Evolutionary conservation across 2,113 vertebrate genomes (phyloP).

Genomic region (Aramus guarauna): DNA sequence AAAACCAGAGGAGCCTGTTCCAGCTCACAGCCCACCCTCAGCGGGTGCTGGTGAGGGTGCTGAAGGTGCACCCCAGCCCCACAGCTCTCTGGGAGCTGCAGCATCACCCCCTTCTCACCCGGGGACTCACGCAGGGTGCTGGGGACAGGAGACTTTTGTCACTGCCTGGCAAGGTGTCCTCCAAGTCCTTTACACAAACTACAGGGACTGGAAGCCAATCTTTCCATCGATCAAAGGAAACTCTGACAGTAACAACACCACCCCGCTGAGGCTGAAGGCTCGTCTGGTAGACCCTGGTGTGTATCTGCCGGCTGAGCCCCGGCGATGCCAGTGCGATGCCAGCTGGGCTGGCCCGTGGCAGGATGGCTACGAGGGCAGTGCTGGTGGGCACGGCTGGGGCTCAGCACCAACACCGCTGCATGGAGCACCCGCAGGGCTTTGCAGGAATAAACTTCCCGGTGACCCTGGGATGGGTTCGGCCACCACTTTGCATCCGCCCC

Average conservation of each 20-base stretch:
- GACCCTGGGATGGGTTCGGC: neutral
- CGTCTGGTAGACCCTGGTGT: neutral
- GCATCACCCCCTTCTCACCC: neutral
- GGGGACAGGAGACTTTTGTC: neutral
- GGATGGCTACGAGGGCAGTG: neutral
- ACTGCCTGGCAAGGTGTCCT: neutral
- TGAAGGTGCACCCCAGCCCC: neutral
- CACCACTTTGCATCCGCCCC: neutral
- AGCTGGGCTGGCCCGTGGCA: too few relatives aligned
- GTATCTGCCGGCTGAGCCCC: rapidly evolving
- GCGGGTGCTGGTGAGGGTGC: neutral
- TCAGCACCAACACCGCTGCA: rapidly evolving
- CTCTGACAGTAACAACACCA: neutral
- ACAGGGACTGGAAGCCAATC: neutral
- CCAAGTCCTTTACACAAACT: neutral
- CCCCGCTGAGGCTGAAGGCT: neutral
- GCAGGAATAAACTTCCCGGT: neutral
- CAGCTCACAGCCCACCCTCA: neutral
- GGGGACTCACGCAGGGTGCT: rapidly evolving
- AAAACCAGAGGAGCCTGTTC: neutral
- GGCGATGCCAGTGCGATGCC: neutral
- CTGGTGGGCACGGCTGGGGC: rapidly evolving
- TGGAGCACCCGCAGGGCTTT: neutral
- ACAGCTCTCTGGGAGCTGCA: rapidly evolving
- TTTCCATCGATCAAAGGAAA: neutral